phyloP scores from a whole-genome alignment of 1,140 invertebrate species.

The Lordiphosa mommai region DNA sequence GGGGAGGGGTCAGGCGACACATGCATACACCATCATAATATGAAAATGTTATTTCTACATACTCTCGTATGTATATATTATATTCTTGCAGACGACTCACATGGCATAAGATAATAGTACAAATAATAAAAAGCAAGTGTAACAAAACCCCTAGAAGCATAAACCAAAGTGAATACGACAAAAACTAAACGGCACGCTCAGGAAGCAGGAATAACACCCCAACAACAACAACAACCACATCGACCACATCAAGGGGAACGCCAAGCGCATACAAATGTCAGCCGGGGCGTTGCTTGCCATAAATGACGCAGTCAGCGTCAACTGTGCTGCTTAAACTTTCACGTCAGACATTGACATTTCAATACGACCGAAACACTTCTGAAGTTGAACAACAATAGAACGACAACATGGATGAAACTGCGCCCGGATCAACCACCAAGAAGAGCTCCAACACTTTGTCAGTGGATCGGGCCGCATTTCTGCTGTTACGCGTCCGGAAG shows the following conservation, averaged over 20 bases:
- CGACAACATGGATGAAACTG: slow-evolving; percentile 56
- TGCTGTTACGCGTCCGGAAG: slow-evolving; percentile 91
- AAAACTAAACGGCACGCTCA: slow-evolving; percentile 21
- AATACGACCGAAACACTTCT: slow-evolving; percentile 15
- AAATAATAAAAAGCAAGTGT: slow-evolving; percentile 52
- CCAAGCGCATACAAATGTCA: slow-evolving; percentile 62
- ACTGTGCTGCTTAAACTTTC: slow-evolving; percentile 13
- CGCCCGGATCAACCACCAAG: slow-evolving; percentile 42
- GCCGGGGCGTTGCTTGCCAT: slow-evolving; percentile 18
- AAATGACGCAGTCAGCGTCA: slow-evolving; percentile 27
- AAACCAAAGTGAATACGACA: slow-evolving; percentile 18
- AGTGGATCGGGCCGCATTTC: slow-evolving; percentile 92
- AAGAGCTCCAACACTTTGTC: slow-evolving; percentile 82
- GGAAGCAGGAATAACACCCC: slow-evolving; percentile 28
- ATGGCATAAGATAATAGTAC: slow-evolving; percentile 46
- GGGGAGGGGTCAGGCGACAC: slow-evolving; percentile 16
- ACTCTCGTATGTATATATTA: slow-evolving; percentile 17
- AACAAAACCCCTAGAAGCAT: slow-evolving; percentile 25
- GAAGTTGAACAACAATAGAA: slow-evolving; percentile 7
- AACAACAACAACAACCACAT: slow-evolving; percentile 8
- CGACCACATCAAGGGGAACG: slow-evolving; percentile 22
- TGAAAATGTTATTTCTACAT: slow-evolving; percentile 31
- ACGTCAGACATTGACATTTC: slow-evolving; percentile 36
- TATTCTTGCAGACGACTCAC: slow-evolving; percentile 32
- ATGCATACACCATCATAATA: slow-evolving; percentile 40